Conservation (phyloP, 2,113 vertebrate genomes). For the Mastomys natalensis region DNA sequence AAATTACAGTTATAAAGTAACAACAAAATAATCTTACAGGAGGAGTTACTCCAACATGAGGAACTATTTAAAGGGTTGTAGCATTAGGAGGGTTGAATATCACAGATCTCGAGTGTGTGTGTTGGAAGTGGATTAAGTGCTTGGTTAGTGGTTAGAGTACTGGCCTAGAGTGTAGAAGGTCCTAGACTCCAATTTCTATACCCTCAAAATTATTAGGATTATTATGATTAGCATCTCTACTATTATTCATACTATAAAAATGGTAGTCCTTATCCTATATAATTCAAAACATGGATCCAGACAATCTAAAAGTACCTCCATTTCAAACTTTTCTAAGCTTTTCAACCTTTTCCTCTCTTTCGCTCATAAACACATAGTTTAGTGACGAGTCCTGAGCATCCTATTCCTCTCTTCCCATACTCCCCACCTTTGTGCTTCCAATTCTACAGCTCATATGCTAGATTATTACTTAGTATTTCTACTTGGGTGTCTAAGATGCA, state of each 20-base stretch:
- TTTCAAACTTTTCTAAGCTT: neutral
- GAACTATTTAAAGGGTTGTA: neutral
- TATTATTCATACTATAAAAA: neutral
- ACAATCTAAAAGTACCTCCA: neutral
- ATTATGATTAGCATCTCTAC: neutral
- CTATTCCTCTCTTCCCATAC: neutral
- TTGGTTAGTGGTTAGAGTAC: neutral
- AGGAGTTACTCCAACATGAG: neutral
- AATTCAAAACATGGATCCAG: neutral
- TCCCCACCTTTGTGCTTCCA: neutral
- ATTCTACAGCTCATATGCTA: neutral
- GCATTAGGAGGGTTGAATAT: neutral
- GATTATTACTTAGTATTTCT: neutral
- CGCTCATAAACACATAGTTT: neutral
- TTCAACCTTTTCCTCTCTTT: neutral
- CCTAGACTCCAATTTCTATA: too few species aligned
- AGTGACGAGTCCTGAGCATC: neutral
- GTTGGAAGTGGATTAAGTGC: neutral
- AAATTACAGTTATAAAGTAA: neutral
- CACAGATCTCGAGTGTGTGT: neutral
- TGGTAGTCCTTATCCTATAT: too few species aligned
- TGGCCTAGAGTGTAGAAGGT: neutral
- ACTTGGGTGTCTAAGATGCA: neutral
- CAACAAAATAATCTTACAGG: neutral
- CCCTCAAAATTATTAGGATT: neutral